Base-by-base conservation (phyloP, 1,140 invertebrate genomes). In the Nebria ingens region DNA sequence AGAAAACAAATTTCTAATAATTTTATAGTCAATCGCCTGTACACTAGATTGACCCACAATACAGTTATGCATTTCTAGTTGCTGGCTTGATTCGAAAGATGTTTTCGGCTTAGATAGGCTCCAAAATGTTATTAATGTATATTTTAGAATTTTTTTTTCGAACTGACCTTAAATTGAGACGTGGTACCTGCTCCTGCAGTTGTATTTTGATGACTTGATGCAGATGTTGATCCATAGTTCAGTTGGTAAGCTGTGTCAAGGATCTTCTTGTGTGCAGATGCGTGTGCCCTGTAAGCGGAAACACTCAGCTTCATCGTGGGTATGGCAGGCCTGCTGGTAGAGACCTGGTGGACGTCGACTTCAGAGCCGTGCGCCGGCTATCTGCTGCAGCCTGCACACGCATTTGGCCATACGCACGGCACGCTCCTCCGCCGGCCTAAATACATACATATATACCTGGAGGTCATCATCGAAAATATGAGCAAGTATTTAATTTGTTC, bases 251-350 rank as follows among this genome's bases (percentile, higher is more conserved):
- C 79, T 64, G 79, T 85, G 65, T 80, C 85, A 61, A 87, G 76
- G 65, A 88, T 87, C 75, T 87, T 88, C 73, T 87, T 87, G 69
- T 87, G 85, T 68, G 86, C 86, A 61, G 84, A 85, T 69, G 85
- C 85, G 71, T 89, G 86, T 66, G 85, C 86, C 71, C 86, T 79
- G 68, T 87, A 89, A 67, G 86, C 86, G 63, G 85, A 87, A 65
- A 89, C 86, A 71, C 85, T 87, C 67, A 88, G 75, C 79, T 89
- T 89, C 86, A 89, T 89, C 55, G 25, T 21, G 17, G 21, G 53
- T 34, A n/a, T n/a, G n/a, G 6, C 25, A 34, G 25, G 25, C n/a
- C 6, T 34, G n/a, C n/a, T 34, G 25, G 6, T 34, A 34, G 6
- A 34, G 25, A 34, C n/a, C 6, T 17, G 23, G n/a, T 15, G 25